Conservation (phyloP, 53 echinoderm and acorn worm species). For the Echinarachnius parma region DNA sequence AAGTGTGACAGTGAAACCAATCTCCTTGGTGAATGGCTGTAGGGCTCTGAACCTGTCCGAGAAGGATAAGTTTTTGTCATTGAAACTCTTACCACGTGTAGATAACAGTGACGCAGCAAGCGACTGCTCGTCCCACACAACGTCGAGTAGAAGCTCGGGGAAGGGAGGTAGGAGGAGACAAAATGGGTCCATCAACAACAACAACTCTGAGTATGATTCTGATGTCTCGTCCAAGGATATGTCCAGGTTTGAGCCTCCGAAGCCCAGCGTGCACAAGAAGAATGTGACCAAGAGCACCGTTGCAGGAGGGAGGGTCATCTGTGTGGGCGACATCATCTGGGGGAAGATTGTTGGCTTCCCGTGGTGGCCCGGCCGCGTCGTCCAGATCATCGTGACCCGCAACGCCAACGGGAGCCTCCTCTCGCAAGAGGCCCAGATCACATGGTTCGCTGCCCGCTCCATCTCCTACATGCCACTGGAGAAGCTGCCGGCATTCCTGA, state of each 20-base stretch:
- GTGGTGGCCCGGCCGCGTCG: conserved; percentile 99
- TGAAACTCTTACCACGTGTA: too few species aligned
- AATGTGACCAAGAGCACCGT: conserved; percentile 79
- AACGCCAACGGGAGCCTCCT: conserved; percentile 67
- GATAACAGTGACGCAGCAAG: conserved; percentile 42
- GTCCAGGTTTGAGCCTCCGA: conserved; percentile 33
- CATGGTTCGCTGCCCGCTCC: conserved; percentile 88
- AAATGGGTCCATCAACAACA: conserved; percentile 36
- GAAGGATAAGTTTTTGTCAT: not conserved
- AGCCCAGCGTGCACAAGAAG: conserved; percentile 76
- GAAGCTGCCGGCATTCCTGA: conserved; percentile 80
- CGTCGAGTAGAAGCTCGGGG: conserved; percentile 37
- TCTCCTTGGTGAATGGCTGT: conserved; percentile 27
- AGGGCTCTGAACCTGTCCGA: not conserved
- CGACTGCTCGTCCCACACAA: conserved; percentile 36
- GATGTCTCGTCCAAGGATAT: conserved; percentile 8
- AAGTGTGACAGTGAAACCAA: conserved; percentile 23
- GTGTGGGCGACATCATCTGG: conserved; percentile 98
- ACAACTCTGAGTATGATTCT: conserved; percentile 39
- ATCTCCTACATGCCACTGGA: conserved; percentile 85
- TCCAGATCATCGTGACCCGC: conserved; percentile 78
- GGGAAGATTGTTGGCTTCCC: conserved; percentile 95
- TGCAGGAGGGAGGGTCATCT: conserved; percentile 80
- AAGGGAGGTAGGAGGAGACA: conserved; percentile 17
- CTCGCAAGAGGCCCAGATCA: conserved; percentile 83